A percentile compares a stretch with the other conserved stretches of the same genome.
Conservation (phyloP, 2,113 vertebrate genomes). For the Zosterops hypoxanthus region DNA sequence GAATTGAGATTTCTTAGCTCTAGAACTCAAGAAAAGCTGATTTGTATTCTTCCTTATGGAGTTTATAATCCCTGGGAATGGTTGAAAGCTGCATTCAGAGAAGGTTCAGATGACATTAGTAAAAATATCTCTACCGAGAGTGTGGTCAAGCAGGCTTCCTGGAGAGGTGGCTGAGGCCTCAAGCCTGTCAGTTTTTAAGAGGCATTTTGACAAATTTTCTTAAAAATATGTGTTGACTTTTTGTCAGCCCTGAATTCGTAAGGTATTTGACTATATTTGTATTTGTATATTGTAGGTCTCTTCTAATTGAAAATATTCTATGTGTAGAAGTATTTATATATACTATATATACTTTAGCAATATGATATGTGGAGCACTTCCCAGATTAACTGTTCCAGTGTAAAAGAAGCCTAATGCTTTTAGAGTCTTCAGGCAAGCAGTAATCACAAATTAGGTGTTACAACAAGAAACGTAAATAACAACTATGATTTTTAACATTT, state of each 20-base stretch:
- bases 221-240: neutral
- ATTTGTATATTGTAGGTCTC: neutral
- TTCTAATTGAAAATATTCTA: neutral
- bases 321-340: neutral
- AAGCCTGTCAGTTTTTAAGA: neutral
- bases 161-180: neutral
- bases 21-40: neutral
- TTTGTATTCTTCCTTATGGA: neutral
- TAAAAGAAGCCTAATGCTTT: neutral
- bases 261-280: neutral
- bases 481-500: neutral
- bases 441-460: neutral
- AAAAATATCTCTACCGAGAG: accelerated
- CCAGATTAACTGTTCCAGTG: neutral
- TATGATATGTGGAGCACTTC: neutral
- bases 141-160: neutral
- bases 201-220: neutral
- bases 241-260: neutral
- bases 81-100: neutral
- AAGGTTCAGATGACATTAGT: neutral
- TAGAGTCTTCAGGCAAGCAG: neutral
- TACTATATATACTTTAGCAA: neutral
- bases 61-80: neutral
- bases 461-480: neutral
- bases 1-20: neutral